phyloP scores from a whole-genome alignment of 2,888 invertebrate species.

The Trissonchulus latispiculum region DNA sequence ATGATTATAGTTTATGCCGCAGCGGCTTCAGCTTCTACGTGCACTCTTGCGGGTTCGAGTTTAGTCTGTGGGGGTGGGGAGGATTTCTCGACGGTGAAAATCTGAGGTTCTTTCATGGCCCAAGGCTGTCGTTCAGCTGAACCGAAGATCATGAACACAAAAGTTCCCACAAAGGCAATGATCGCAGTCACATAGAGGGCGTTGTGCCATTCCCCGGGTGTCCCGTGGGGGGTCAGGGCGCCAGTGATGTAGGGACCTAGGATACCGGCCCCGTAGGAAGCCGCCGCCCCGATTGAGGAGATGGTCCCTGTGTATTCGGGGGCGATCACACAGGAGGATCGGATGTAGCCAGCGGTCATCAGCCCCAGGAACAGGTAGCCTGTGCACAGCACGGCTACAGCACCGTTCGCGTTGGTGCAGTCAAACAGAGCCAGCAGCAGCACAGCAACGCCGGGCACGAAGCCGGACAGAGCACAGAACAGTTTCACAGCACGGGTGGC shows the following conservation, averaged over 20 bases:
- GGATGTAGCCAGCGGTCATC: background rate
- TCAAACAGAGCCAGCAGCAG: background rate
- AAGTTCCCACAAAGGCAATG: background rate
- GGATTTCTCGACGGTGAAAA: too few species aligned
- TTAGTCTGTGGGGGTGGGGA: too few species aligned
- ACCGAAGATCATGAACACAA: background rate
- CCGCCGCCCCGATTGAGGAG: background rate
- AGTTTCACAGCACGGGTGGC: background rate
- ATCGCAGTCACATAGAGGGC: background rate
- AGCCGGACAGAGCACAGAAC: background rate
- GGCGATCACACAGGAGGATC: constrained; percentile 8
- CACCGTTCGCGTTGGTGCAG: background rate
- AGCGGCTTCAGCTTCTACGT: too few species aligned
- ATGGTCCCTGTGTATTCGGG: constrained; percentile 1
- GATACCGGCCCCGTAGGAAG: constrained; percentile 4
- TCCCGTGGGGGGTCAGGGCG: constrained; percentile 6
- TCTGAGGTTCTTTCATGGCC: too few species aligned
- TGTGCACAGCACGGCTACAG: background rate
- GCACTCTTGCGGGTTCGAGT: too few species aligned
- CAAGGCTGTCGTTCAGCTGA: background rate
- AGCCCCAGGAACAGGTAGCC: background rate
- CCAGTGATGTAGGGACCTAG: constrained; percentile 10
- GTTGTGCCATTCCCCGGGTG: background rate
- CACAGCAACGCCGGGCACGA: background rate
- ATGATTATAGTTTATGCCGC: too few species aligned